phyloP scores from a whole-genome alignment of 2,888 invertebrate species.

The Julus scanicus region DNA sequence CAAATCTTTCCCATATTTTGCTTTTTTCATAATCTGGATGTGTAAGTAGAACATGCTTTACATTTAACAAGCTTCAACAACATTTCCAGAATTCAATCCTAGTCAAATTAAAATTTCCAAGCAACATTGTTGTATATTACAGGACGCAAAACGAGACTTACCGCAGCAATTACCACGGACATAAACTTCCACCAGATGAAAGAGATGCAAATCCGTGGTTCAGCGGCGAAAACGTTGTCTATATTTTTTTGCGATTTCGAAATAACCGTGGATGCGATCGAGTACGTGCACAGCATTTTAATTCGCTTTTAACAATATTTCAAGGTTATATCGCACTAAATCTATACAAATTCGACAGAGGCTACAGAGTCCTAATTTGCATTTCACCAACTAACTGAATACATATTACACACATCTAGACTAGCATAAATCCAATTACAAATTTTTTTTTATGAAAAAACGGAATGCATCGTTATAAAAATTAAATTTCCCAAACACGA shows the following conservation, averaged over 20 bases:
- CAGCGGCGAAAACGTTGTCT: not conserved
- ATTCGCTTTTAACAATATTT: not conserved
- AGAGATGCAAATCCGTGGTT: not conserved
- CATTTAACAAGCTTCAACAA: too few species aligned
- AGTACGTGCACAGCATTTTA: not conserved
- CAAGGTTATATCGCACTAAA: not conserved
- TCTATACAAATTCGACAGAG: not conserved
- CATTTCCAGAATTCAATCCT: too few species aligned
- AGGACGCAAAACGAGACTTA: not conserved
- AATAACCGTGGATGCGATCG: not conserved
- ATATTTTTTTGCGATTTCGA: not conserved
- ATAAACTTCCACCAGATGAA: not conserved
- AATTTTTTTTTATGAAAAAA: not conserved
- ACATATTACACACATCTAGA: not conserved
- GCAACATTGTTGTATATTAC: not conserved
- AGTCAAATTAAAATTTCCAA: too few species aligned
- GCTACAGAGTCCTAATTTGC: constrained; percentile 28
- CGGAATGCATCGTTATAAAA: not conserved
- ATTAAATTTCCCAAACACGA: not conserved
- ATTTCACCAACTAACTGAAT: too few species aligned
- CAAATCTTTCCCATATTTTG: too few species aligned
- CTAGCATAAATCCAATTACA: not conserved
- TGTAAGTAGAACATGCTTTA: too few species aligned
- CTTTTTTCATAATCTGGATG: too few species aligned
- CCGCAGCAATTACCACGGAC: not conserved